These are phyloP conservation scores for Drosophila gaucha DNA, from an alignment of 2,888 invertebrate species.

Conservation along the genomic window DNA sequence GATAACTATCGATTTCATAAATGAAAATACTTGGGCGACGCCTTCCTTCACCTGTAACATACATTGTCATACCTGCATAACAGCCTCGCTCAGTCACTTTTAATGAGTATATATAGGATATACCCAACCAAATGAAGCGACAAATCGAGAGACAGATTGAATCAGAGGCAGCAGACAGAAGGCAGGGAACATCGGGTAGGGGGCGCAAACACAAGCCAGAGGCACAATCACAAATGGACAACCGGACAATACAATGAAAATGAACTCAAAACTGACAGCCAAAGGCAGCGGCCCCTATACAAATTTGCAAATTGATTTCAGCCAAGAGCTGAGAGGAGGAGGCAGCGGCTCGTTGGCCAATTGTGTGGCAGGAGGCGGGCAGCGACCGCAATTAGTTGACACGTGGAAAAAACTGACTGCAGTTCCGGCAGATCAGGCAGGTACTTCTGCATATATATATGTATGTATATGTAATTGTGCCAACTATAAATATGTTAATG, in stretches of 20 bases:
- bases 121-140: constrained; percentile 18
- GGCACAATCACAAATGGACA: constrained; percentile 39
- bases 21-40: too few relatives aligned
- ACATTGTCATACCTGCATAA: not conserved
- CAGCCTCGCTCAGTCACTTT: not conserved
- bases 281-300: constrained; percentile 17
- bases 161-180: not conserved
- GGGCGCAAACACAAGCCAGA: constrained; percentile 3
- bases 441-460: not conserved
- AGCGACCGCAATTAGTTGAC: constrained; percentile 33
- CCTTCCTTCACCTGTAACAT: not conserved
- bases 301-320: constrained; percentile 76
- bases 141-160: constrained; percentile 2
- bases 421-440: not conserved
- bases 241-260: constrained; percentile 57
- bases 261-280: constrained; percentile 64
- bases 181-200: too few relatives aligned
- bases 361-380: not conserved
- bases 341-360: constrained; percentile 3
- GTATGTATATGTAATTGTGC: constrained; percentile 6
- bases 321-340: constrained; percentile 7
- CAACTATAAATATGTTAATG: constrained; percentile 59
- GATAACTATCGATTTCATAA: not conserved
- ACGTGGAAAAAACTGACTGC: not conserved
- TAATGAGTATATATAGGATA: not conserved